Percentiles rank a stretch among this genome's conserved stretches.
Conservation (phyloP, 2,113 vertebrate species). For the Seriola aureovittata region DNA sequence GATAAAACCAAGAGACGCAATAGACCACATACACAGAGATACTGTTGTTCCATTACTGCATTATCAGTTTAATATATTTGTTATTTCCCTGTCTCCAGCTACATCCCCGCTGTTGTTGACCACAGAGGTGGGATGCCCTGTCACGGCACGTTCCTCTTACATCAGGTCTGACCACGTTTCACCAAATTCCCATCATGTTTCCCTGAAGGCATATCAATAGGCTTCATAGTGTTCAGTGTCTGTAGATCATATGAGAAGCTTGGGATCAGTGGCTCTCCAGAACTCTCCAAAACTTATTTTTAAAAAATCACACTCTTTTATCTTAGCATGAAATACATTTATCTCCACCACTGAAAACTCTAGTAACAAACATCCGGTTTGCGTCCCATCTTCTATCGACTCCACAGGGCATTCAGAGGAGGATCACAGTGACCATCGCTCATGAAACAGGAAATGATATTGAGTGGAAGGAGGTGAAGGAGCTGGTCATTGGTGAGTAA, state of each 20-base stretch:
- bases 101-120: slow-evolving; percentile 96
- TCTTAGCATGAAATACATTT: background rate
- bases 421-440: slow-evolving; percentile 94
- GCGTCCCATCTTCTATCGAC: background rate
- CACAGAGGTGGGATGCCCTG: slow-evolving; percentile 96
- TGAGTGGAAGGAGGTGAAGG: slow-evolving; percentile 97
- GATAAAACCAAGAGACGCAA: background rate
- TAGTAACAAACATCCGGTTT: background rate
- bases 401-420: slow-evolving; percentile 95
- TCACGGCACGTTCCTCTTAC: slow-evolving; percentile 94
- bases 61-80: background rate
- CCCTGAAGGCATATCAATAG: background rate
- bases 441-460: slow-evolving; percentile 95
- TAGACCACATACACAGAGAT: background rate
- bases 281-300: background rate
- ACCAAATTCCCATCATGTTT: background rate
- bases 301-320: background rate
- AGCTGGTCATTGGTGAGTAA: slow-evolving; percentile 96
- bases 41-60: background rate
- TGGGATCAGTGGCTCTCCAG: background rate
- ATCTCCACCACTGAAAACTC: background rate
- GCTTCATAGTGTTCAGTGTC: background rate
- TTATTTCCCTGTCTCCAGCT: slow-evolving; percentile 83
- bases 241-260: background rate
- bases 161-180: slow-evolving; percentile 87